Evolutionary conservation across 1,140 invertebrate genomes (phyloP), one percentile per base, ranked within the genome.

Genomic region (Samia ricini): DNA sequence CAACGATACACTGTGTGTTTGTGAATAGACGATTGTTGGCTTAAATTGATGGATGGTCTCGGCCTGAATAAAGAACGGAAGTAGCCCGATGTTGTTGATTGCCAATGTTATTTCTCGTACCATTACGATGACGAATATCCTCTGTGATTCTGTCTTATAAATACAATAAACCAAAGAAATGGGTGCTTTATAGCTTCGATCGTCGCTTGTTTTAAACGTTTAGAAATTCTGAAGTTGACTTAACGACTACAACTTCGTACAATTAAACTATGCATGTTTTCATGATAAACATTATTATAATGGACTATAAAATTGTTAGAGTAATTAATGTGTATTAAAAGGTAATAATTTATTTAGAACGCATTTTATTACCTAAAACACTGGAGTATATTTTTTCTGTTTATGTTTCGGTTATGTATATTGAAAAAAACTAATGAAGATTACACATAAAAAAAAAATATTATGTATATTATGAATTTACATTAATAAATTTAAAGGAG

Each of bases 31-130:
- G 29, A 24, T 26, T 48, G 57, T 50, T 29, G 33, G 15, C 18
- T 19, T 58, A 59, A 70, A 74, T 71, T 84, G 78, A 84, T 78
- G 76, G 78, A 81, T 84, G 61, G 74, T 68, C 62, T 71, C 69
- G 70, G 63, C 58, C 63, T 66, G 63, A 73, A 76, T 72, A 74
- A 69, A 68, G 66, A 72, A 70, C 81, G 79, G 78, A 84, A 78
- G 79, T 68, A 66, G 71, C 49, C 67, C 63, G 60, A 29, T 71
- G 72, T 59, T 59, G 36, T 71, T 77, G 74, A 78, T 80, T 81
- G 72, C 74, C 71, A 71, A 69, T 70, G 71, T 65, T 79, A 71
- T 71, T 74, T 77, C 57, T 64, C 66, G 62, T 56, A 63, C 61
- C 52, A 26, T 55, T 68, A 63, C 62, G 67, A 72, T 57, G 69